These are phyloP conservation scores for Ascidia mentula DNA, from an alignment of 23 tunicate genomes.

Conservation along the genomic window DNA sequence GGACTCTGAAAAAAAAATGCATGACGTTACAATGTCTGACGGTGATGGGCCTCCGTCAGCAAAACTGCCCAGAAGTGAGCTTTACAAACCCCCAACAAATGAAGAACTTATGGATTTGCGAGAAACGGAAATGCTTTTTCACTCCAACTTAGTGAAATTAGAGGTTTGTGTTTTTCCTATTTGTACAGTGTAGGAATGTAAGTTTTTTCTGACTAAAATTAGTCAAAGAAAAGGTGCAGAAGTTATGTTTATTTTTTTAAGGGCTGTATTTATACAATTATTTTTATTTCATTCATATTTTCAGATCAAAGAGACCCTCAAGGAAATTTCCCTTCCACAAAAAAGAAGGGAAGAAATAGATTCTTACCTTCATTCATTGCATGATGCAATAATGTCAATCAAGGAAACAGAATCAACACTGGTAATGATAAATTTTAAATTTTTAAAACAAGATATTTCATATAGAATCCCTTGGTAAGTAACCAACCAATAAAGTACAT, in stretches of 20 bases:
- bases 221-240: not conserved
- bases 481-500: too few species aligned
- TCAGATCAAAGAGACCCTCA: conserved; percentile 37
- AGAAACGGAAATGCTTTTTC: conserved; percentile 22
- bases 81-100: conserved; percentile 40
- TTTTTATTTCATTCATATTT: not conserved
- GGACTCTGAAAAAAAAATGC: not conserved
- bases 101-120: conserved; percentile 26
- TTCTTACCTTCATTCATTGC: conserved; percentile 23
- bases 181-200: not conserved
- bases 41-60: not conserved
- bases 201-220: not conserved
- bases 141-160: conserved; percentile 10
- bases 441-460: not conserved
- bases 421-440: not conserved
- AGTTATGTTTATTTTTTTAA: not conserved
- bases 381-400: conserved; percentile 21
- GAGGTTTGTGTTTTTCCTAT: conserved; percentile 1
- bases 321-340: conserved; percentile 20
- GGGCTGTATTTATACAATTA: not conserved
- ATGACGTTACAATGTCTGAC: not conserved
- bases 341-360: conserved; percentile 27
- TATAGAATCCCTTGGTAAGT: too few species aligned
- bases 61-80: conserved; percentile 35
- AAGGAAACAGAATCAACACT: conserved; percentile 3